A percentile compares a stretch with the other conserved stretches of the same genome.
Conservation (phyloP, 2,888 invertebrate genomes). For the Acrobasis repandana region DNA sequence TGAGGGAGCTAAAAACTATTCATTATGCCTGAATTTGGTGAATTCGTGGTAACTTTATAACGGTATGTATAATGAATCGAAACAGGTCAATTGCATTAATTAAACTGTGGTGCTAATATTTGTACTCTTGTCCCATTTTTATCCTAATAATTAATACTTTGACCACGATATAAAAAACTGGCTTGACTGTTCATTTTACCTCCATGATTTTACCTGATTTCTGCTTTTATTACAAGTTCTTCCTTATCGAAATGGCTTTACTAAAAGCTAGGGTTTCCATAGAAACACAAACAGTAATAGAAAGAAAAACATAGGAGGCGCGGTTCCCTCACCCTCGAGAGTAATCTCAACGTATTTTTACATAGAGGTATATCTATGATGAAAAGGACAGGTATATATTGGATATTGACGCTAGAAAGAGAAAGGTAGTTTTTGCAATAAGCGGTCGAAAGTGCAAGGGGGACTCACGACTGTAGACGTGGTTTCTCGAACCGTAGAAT, state of each 20-base stretch:
- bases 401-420: not conserved
- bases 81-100: conserved; percentile 9
- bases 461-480: not conserved
- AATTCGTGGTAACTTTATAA: not conserved
- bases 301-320: not conserved
- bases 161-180: too few relatives aligned
- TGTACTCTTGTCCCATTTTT: not conserved
- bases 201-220: too few relatives aligned
- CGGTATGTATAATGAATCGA: not conserved
- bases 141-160: too few relatives aligned
- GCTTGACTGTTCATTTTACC: too few relatives aligned
- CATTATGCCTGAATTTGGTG: conserved; percentile 32
- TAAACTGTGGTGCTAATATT: not conserved
- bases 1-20: too few relatives aligned
- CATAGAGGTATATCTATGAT: conserved; percentile 4
- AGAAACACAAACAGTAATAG: conserved; percentile 6
- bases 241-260: not conserved
- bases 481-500: not conserved
- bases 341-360: conserved; percentile 10
- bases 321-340: conserved; percentile 6
- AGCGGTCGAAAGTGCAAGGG: conserved; percentile 11
- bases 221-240: not conserved
- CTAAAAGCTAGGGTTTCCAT: not conserved
- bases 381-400: conserved; percentile 11
- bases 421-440: conserved; percentile 4